phyloP scores from a whole-genome alignment of 2,888 invertebrate species.

The Amorpha juglandis region DNA sequence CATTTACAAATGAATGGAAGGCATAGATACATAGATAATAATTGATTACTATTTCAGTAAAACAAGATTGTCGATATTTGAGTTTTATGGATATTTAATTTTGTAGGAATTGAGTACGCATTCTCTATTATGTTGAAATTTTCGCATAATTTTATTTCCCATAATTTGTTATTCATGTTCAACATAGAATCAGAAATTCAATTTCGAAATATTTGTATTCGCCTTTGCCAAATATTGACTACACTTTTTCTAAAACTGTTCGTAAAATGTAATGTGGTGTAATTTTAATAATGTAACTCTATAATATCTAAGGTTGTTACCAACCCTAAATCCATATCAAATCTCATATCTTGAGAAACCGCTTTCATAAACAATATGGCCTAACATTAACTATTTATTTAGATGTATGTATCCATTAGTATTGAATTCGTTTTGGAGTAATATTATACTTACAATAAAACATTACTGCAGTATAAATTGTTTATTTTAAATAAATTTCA shows the following conservation, averaged over 20 bases:
- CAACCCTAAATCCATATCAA: constrained; percentile 29
- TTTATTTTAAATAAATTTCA: constrained; percentile 40
- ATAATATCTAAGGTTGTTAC: constrained; percentile 3
- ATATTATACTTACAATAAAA: constrained; percentile 25
- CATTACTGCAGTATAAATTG: constrained; percentile 40
- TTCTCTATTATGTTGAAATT: neutral
- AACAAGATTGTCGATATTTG: neutral
- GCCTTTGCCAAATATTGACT: neutral
- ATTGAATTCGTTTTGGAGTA: constrained; percentile 32
- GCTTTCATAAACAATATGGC: constrained; percentile 24
- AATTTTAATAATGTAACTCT: neutral
- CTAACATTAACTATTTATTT: constrained; percentile 35
- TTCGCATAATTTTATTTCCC: neutral
- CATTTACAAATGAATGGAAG: too few relatives aligned
- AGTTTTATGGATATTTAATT: neutral
- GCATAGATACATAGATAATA: too few relatives aligned
- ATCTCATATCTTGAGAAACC: constrained; percentile 41
- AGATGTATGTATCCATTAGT: constrained; percentile 28
- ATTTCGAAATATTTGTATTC: neutral
- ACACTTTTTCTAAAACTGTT: neutral
- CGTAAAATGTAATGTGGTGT: neutral
- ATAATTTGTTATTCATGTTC: constrained; percentile 5
- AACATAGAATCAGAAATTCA: neutral
- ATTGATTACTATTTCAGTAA: too few relatives aligned
- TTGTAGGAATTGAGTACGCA: neutral